Conservation (phyloP, 2,888 invertebrate species). For the Microchrysa polita region DNA sequence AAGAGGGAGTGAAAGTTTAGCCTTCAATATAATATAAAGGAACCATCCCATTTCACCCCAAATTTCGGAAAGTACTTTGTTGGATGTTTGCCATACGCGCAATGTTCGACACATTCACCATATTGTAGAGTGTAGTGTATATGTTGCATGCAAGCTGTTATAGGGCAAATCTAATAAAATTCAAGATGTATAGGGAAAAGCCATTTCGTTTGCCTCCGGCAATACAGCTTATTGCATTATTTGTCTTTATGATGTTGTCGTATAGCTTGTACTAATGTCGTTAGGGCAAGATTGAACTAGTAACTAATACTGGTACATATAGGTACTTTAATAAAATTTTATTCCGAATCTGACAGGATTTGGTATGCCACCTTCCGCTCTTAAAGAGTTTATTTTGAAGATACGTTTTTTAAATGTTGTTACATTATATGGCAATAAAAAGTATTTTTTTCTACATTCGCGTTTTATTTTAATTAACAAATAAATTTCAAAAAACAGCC, state of each 20-base stretch:
- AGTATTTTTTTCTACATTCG: no score
- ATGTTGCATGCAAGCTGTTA: constrained; percentile 17
- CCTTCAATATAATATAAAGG: constrained; percentile 6
- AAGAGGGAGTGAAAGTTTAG: constrained; percentile 13
- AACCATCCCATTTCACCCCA: background rate
- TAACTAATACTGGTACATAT: constrained; percentile 34
- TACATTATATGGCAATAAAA: no score
- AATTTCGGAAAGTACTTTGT: background rate
- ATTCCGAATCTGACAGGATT: background rate
- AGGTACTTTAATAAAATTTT: constrained; percentile 33
- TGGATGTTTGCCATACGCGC: constrained; percentile 30
- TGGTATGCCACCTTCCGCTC: no score
- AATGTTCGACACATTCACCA: background rate
- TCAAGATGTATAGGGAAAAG: constrained; percentile 33
- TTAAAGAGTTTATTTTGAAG: no score
- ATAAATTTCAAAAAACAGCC: no score
- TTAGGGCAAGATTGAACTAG: constrained; percentile 25
- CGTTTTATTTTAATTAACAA: no score
- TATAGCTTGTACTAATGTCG: constrained; percentile 14
- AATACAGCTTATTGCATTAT: constrained; percentile 37
- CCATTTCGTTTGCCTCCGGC: constrained; percentile 33
- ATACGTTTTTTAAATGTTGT: no score
- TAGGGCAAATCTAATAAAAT: constrained; percentile 36
- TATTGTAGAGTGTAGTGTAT: background rate
- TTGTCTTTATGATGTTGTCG: constrained; percentile 35